Base-by-base conservation (phyloP, 2,888 invertebrate genomes). In the Agrotis puta region DNA sequence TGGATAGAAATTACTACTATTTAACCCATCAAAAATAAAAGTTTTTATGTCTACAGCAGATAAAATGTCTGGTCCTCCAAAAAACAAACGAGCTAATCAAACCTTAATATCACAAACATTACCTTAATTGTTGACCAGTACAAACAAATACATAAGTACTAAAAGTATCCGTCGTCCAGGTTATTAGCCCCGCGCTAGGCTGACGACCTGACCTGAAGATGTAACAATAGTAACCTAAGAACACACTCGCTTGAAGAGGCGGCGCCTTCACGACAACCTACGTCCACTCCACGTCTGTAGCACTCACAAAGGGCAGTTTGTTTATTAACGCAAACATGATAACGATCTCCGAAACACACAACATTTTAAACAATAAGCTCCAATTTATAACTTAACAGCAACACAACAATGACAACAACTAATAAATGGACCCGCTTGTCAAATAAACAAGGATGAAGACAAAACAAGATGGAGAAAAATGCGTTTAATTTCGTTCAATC, bases 321-420 rank as follows among this genome's bases (percentile, higher is more conserved):
- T 70, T 67, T 56, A 63, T 51, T 62, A 57, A 65, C 43, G 48
- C 54, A 68, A 75, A 72, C 71, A 66, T 56, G 68, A 75, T 66
- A 85, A 85, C 57, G 61, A 79, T 75, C 69, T 76, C 48, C 48
- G 39, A 54, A 48, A 50, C 18, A 43, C 24, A 69, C 70, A 81
- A 74, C 68, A 79, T 79, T 84, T 84, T 77, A 77, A 79, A 82
- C 79, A 76, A 71, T 73, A 77, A 81, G 27, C 71, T 61, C 14
- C 61, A 77, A 88, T 88, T 87, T 83, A 87, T 77, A 76, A 73
- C 61, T 76, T 59, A 82, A 78, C 79, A 53, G 50, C n/a, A 54
- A 74, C 70, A 56, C 61, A 57, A 67, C 66, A 79, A 73, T 77
- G 64, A 73, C 33, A 64, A 24, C 58, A 64, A 82, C 77, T 73